Conservation (phyloP, 2,888 invertebrate genomes). For the Cryptophagus acutangulus region DNA sequence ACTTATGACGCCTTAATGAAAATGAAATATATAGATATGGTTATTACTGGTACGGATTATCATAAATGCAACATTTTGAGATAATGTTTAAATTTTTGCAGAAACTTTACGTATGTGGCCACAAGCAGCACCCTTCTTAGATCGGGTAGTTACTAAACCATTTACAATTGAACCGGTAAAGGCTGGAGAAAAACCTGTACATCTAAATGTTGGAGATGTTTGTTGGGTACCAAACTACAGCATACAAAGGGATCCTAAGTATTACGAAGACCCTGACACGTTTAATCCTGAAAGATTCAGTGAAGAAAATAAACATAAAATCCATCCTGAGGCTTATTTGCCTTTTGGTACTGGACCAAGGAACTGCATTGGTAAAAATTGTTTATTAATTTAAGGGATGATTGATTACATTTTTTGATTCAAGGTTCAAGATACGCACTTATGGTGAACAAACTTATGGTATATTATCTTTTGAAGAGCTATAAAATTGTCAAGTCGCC, state of each 20-base stretch:
- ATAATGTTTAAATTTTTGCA: not conserved
- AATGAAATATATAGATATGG: constrained; percentile 45
- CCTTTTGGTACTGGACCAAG: constrained; percentile 51
- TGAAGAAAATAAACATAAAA: constrained; percentile 51
- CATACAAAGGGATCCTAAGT: constrained; percentile 27
- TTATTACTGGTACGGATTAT: constrained; percentile 39
- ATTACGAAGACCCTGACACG: constrained; percentile 27
- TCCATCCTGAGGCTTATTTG: constrained; percentile 26
- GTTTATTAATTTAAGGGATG: no score
- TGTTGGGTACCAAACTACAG: constrained; percentile 21
- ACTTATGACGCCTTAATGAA: constrained; percentile 30
- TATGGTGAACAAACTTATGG: constrained; percentile 16
- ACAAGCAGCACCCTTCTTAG: not conserved
- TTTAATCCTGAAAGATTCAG: constrained; percentile 40
- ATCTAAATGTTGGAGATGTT: constrained; percentile 13
- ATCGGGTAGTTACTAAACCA: no score
- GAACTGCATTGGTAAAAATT: constrained; percentile 55
- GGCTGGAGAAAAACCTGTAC: no score
- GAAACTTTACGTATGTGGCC: constrained; percentile 1
- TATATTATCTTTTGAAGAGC: constrained; percentile 12
- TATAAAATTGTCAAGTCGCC: constrained; percentile 13
- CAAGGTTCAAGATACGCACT: constrained; percentile 19
- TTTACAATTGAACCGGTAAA: no score
- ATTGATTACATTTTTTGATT: not conserved
- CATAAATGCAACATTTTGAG: not conserved